Base-by-base conservation (phyloP, 1,140 invertebrate genomes). In the Pinna nobilis region DNA sequence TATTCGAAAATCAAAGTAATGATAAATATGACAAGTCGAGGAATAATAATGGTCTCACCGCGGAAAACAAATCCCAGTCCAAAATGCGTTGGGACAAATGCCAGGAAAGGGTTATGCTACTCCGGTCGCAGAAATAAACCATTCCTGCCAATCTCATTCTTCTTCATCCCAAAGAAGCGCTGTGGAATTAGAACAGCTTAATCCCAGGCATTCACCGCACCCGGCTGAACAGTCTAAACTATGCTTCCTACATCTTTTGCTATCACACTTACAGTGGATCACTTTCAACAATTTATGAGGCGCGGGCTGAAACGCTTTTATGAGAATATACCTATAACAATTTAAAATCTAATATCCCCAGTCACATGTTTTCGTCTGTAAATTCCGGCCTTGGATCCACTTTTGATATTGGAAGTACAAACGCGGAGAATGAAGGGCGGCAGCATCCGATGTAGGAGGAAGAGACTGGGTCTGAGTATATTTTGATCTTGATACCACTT, bases 371-470 rank as follows among this genome's bases (percentile, higher is more conserved):
- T 50, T 32, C 39, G 32, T 57, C 9, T n/a, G 9, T 44, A 59
- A 18, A 47, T 64, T 23, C 18, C 18, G 23, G 18, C 5, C 25
- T 11, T 49, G 13, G 28, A 25, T 47, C 61, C 41, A 64, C 30
- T 23, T 20, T 47, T 28, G 35, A 20, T 47, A 9, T 49, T 64
- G 61, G 3, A 47, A 28, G 1, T 47, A 64, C 13, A 18, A 15
- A 28, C 41, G 18, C 18, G 23, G 30, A 30, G 28, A 44, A 39
- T 64, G 60, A 20, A 39, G 41, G 23, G 18, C 41, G 20, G 60
- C 60, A n/a, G 60, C 60, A 64, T 25, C 37, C 3, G 60, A 64
- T 15, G 60, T 64, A 23, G 37, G 60, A 0, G 60, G 60, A n/a
- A 64, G 18, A 15, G 60, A 25, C 28, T 64, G 60, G 25, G 47